Evolutionary conservation across 1,140 invertebrate genomes (phyloP), one percentile per base, ranked within the genome.

Genomic region (Orussus abietinus): DNA sequence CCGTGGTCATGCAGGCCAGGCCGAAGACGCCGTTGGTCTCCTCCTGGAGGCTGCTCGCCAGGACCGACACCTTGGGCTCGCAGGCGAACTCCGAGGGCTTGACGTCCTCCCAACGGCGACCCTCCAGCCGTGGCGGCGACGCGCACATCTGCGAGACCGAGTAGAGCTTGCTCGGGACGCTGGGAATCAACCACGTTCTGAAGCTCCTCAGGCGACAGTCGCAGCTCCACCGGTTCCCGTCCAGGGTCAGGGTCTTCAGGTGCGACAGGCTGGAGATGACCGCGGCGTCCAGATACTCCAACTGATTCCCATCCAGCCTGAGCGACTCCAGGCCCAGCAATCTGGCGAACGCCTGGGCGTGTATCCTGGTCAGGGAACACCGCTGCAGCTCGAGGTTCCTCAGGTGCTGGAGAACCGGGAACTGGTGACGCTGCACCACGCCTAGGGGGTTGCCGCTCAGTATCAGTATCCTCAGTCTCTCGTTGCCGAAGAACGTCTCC

Each of bases 171-270:
- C 60, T 80, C 38, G 81, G 82, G 12, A 75, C 41, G 2, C 64
- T 57, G 0, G 54, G 51, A 1, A 89, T 76, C 54, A 90, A 80
- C 88, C 89, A 92, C 38, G 80, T 79, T 15, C 88, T 80, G 48
- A 94, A 88, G 11, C 82, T 82, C 33, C 88, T 80, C 32, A 94
- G 64, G 33, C 84, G 78, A 66, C 91, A 94, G 58, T 94, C 90
- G 65, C 91, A 94, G 45, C 77, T 77, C 91, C 91, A 94, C 10
- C 84, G 87, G 61, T 94, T 94, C n/a, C 85, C 84, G 43, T 90
- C 85, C 17, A 93, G 64, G 4, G 80, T 80, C 2, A 92, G 66
- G 0, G 86, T 86, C 66, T 90, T 90, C 11, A 93, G 63, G 38
- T 80, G 79, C 15, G 75, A 66, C 42, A 88, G 75, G 32, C 79